Conservation (phyloP, 2,797 vertebrate genomes). For the Sarcophilus harrisii region DNA sequence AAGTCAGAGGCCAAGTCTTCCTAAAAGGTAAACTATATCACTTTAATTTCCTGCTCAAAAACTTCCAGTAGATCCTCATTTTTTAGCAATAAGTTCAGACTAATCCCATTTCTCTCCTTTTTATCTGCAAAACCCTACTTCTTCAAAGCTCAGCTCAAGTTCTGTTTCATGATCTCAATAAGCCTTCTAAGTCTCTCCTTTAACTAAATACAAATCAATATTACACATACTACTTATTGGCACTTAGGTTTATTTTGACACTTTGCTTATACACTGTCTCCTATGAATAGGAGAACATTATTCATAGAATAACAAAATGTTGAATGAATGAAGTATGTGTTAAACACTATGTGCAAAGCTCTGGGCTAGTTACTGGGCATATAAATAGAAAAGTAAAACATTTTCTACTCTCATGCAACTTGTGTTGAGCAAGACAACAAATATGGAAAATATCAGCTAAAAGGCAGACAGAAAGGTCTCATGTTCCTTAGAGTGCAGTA, state of each 20-base stretch:
- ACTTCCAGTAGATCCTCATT: not conserved
- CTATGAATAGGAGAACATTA: not conserved
- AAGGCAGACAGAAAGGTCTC: not conserved
- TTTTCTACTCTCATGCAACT: not conserved
- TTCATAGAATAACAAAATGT: not conserved
- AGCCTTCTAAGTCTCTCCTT: not conserved
- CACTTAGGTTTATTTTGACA: not conserved
- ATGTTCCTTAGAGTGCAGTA: not conserved
- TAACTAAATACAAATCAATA: not conserved
- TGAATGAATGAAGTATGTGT: not conserved
- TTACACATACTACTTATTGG: not conserved
- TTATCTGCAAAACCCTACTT: not conserved
- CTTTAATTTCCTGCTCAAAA: not conserved
- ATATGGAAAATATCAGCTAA: not conserved
- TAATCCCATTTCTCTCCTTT: not conserved
- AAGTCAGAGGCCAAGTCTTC: not conserved
- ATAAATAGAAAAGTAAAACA: not conserved
- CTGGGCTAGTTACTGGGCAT: not conserved
- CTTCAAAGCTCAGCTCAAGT: not conserved
- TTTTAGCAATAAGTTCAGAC: not conserved
- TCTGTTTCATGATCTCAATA: not conserved
- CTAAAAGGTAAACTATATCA: not conserved
- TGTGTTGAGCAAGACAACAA: not conserved
- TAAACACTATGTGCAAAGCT: not conserved
- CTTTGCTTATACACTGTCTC: not conserved